phyloP scores from a whole-genome alignment of 2,113 vertebrate genomes.

The Anser brachyrhynchus region DNA sequence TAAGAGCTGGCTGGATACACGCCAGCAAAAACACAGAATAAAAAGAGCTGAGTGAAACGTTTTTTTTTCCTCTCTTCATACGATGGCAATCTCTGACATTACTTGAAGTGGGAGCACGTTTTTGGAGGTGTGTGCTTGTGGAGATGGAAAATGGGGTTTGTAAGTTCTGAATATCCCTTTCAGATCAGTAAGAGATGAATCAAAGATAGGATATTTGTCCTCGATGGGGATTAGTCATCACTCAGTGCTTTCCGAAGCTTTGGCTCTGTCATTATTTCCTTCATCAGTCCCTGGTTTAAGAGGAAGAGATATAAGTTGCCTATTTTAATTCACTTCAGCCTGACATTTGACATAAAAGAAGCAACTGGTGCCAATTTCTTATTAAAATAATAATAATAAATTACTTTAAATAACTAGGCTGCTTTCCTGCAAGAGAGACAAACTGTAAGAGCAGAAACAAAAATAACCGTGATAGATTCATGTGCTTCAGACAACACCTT shows the following conservation, averaged over 20 bases:
- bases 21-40: background rate
- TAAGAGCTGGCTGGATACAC: background rate
- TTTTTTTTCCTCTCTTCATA: background rate
- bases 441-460: slow-evolving; percentile 40
- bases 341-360: slow-evolving; percentile 41
- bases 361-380: slow-evolving; percentile 60
- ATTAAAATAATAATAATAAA: background rate
- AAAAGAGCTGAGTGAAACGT: background rate
- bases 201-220: slow-evolving; percentile 25
- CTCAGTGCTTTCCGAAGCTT: background rate
- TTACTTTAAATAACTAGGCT: slow-evolving; percentile 66
- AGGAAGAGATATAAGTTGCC: slow-evolving; percentile 34
- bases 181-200: slow-evolving; percentile 23
- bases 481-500: slow-evolving; percentile 37
- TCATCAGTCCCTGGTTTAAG: slow-evolving; percentile 40
- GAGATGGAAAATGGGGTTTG: background rate
- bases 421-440: slow-evolving; percentile 36
- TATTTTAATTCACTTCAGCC: slow-evolving; percentile 43
- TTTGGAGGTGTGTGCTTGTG: background rate
- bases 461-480: slow-evolving; percentile 54
- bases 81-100: background rate
- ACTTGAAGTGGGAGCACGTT: background rate
- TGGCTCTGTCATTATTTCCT: slow-evolving; percentile 47
- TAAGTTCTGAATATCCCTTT: slow-evolving; percentile 19
- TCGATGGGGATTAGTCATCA: slow-evolving; percentile 40